Conservation (phyloP, 2,113 vertebrate species). For the Turdus rufiventris region DNA sequence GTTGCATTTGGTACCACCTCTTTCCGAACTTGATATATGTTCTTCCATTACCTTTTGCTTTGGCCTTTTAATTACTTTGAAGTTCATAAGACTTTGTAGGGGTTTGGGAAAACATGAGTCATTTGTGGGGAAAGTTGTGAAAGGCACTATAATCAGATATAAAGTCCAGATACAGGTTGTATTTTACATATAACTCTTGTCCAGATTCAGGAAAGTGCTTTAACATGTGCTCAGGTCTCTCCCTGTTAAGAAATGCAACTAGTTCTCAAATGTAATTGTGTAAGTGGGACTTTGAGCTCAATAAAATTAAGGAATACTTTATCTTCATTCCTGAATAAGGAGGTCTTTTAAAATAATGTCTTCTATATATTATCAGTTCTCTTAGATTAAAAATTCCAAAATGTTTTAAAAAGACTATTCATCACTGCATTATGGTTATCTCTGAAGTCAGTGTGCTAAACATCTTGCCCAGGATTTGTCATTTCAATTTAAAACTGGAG, state of each 20-base stretch:
- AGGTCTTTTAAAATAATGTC: not conserved
- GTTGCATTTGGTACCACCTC: not conserved
- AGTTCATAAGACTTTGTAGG: conserved; percentile 5
- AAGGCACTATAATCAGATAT: not conserved
- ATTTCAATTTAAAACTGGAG: not conserved
- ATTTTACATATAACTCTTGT: not conserved
- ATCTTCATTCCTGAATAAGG: not conserved
- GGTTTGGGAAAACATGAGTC: conserved; percentile 9
- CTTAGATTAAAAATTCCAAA: not conserved
- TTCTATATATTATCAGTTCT: not conserved
- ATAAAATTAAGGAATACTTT: not conserved
- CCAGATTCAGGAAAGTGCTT: not conserved
- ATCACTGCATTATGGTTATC: not conserved
- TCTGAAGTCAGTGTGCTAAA: not conserved
- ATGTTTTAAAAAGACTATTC: not conserved
- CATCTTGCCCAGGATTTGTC: not conserved
- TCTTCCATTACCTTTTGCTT: conserved; percentile 49
- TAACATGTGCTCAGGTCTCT: not conserved
- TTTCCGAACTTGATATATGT: conserved; percentile 29
- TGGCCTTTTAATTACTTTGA: conserved; percentile 9
- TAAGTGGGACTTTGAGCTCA: not conserved
- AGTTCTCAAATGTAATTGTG: not conserved
- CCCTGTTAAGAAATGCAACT: not conserved
- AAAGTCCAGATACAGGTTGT: not conserved
- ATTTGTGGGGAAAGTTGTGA: conserved; percentile 23